Base-by-base conservation (phyloP, 2,888 invertebrate genomes). In the Unio pictorum region DNA sequence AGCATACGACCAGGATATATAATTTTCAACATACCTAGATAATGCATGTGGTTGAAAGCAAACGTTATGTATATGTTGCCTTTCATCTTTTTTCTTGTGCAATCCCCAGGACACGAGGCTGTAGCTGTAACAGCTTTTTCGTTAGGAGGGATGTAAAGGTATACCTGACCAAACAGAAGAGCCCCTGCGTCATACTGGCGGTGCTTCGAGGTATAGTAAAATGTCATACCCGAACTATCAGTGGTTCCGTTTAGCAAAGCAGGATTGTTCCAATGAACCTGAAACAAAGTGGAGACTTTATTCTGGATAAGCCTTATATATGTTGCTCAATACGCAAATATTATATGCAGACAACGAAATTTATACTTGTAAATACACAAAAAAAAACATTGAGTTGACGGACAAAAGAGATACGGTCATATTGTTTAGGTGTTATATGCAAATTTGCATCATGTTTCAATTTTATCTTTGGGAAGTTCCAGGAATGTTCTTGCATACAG, bases 251-350 rank as follows among this genome's bases (percentile, higher is more conserved):
- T 28, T 4, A 69, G 66, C 20, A 68, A 59, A 15, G 69, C 64
- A 20, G 75, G 75, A 67, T 81, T 81, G 62, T 79, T 79, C 79
- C 79, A 81, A 55, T 81, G 81, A 58, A 70, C 67, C 79, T 81
- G 58, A n/a, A 68, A 45, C 58, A 34, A 45, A 54, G 62, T 55
- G 23, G 6, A 17, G 17, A n/a, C 23, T 34, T 34, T 34, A 34
- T 34, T 34, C 7, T 34, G 34, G 56, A 28, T 56, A 28, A 64
- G 28, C 55, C 15, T 7, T 1, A 55, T 18, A 67, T 34, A 7
- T 0, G 34, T 34, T 34, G 34, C 34, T 34, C 6, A 34, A 34
- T 34, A 34, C 34, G 34, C 7, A 34, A 8, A 7, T 34, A 0
- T 34, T 34, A 7, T 34, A 8, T 34, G 34, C 34, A 34, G 34